Evolutionary conservation across 1,140 invertebrate species (phyloP).

Genomic region (Nasonia longicornis): DNA sequence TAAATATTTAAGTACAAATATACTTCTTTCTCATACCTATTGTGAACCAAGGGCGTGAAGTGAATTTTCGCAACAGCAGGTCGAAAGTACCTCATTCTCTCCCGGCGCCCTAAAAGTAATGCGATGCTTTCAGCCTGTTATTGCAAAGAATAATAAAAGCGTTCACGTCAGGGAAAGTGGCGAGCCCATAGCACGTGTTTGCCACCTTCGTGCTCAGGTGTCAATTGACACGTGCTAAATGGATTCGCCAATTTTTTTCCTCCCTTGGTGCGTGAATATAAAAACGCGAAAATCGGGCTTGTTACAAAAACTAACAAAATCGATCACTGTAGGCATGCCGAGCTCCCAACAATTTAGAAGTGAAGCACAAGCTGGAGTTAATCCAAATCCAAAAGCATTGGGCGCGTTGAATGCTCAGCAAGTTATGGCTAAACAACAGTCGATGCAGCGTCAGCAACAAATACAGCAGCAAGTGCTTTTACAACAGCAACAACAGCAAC

Average conservation of each 20-base stretch:
- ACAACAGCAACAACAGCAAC: conserved; percentile 58
- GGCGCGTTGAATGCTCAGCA: conserved; percentile 65
- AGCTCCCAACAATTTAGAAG: conserved; percentile 64
- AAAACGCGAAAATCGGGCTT: too few species aligned
- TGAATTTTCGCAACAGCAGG: neutral
- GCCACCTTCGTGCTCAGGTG: too few species aligned
- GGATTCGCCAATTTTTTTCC: too few species aligned
- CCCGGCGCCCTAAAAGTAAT: too few species aligned
- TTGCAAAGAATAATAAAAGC: neutral
- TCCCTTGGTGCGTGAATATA: too few species aligned
- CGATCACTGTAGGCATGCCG: conserved; percentile 58
- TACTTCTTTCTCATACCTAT: too few species aligned
- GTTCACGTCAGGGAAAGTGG: too few species aligned
- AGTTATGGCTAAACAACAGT: conserved; percentile 54
- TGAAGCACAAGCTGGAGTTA: conserved; percentile 59
- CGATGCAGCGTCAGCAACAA: conserved; percentile 60
- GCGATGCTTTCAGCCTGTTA: neutral
- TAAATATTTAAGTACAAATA: conserved; percentile 37
- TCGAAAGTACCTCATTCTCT: too few species aligned
- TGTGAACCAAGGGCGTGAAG: too few species aligned
- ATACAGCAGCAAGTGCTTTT: conserved; percentile 52
- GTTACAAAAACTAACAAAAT: neutral
- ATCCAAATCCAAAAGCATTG: conserved; percentile 55
- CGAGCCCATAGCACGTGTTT: too few species aligned
- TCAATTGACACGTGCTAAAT: too few species aligned